Conservation (phyloP, 2,113 vertebrate species). For the Phainopepla nitens region DNA sequence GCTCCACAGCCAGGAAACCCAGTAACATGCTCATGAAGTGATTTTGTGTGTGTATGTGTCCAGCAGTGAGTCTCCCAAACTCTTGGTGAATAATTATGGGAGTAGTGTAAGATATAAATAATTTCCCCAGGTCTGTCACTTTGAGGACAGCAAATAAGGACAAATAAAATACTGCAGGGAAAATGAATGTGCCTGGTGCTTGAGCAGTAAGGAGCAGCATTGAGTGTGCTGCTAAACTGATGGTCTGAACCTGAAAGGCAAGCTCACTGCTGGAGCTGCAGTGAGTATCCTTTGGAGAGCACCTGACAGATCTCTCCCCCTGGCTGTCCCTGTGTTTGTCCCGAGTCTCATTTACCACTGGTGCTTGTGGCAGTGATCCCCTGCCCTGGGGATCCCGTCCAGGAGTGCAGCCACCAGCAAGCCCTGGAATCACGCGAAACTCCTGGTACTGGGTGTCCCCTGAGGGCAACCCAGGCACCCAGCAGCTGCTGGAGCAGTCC, state of each 20-base stretch:
- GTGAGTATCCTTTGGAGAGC: neutral
- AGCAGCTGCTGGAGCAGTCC: neutral
- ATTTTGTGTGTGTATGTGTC: neutral
- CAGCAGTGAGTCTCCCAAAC: neutral
- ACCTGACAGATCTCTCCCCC: neutral
- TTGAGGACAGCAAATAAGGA: neutral
- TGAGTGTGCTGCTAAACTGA: neutral
- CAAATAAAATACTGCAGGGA: neutral
- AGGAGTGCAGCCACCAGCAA: neutral
- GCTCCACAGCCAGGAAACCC: neutral
- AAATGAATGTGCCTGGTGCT: neutral
- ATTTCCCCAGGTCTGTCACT: neutral
- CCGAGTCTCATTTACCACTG: accelerated
- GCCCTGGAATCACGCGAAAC: accelerated
- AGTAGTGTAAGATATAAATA: neutral
- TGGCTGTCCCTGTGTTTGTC: accelerated
- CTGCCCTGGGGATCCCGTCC: neutral
- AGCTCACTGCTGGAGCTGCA: no score
- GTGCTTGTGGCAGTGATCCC: neutral
- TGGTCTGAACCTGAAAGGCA: neutral
- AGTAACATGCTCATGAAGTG: neutral
- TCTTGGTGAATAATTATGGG: neutral
- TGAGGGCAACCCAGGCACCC: neutral
- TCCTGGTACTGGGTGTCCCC: neutral
- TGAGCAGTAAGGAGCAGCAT: neutral